These are phyloP conservation scores for Gibbula magus DNA, from an alignment of 2,888 invertebrate genomes.

Conservation along the genomic window DNA sequence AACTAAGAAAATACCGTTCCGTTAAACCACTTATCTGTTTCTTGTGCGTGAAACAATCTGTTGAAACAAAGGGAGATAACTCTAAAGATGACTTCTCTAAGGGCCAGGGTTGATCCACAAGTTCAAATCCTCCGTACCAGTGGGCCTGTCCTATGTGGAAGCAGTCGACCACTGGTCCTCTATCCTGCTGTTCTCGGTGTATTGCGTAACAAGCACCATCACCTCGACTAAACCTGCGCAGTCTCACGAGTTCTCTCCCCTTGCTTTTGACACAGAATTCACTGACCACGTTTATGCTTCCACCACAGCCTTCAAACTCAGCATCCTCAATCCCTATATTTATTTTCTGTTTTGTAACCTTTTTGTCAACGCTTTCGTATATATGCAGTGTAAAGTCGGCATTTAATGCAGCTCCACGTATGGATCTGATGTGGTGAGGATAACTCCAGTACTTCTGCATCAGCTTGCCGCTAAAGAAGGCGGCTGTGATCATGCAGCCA, in stretches of 20 bases:
- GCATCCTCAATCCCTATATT: too few species aligned
- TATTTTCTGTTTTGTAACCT: too few species aligned
- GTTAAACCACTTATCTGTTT: slow-evolving; percentile 71
- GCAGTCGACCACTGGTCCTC: slow-evolving; percentile 56
- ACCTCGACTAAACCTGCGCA: background rate
- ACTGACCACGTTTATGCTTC: background rate
- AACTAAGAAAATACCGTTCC: slow-evolving; percentile 80
- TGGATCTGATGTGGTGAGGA: too few species aligned
- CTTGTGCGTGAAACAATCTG: slow-evolving; percentile 53
- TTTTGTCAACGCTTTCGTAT: too few species aligned
- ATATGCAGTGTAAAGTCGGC: too few species aligned
- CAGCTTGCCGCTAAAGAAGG: too few species aligned
- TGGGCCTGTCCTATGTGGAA: slow-evolving; percentile 69
- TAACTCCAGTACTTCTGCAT: too few species aligned
- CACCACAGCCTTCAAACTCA: too few species aligned
- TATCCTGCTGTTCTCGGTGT: slow-evolving; percentile 44
- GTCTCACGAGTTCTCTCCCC: background rate
- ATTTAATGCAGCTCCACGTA: too few species aligned
- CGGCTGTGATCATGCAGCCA: too few species aligned
- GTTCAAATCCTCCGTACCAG: slow-evolving; percentile 91
- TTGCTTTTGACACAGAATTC: background rate
- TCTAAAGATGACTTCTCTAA: slow-evolving; percentile 78
- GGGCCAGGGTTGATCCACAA: slow-evolving; percentile 87
- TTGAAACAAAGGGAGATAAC: slow-evolving; percentile 59
- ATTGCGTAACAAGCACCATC: slow-evolving; percentile 37